phyloP scores from a whole-genome alignment of 1,140 invertebrate genomes.

The Nasonia giraulti region DNA sequence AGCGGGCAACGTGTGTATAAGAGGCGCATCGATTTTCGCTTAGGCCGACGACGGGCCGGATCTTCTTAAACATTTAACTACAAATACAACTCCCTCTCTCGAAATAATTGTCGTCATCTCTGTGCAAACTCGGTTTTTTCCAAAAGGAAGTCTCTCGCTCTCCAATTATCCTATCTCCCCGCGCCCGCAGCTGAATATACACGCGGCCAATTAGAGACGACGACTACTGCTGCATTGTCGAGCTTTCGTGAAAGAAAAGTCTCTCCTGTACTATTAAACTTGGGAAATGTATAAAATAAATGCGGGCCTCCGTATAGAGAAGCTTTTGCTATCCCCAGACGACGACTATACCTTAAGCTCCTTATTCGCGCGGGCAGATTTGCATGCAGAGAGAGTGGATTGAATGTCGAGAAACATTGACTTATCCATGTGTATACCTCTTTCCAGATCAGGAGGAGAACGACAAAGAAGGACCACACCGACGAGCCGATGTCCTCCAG shows the following conservation, averaged over 20 bases:
- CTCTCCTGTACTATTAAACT: constrained; percentile 14
- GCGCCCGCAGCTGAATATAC: neutral
- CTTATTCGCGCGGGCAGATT: constrained; percentile 11
- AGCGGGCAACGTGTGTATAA: neutral
- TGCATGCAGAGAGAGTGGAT: neutral
- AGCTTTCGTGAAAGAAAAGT: neutral
- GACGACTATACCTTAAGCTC: constrained; percentile 8
- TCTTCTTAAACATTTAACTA: neutral
- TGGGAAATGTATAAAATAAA: constrained; percentile 1
- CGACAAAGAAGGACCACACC: neutral
- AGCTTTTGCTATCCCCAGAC: no score
- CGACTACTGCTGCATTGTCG: neutral
- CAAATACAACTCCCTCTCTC: neutral
- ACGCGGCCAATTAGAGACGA: constrained; percentile 17
- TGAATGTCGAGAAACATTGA: neutral
- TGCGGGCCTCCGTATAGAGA: neutral
- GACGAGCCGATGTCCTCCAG: constrained; percentile 38
- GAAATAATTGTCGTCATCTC: no score
- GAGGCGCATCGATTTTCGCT: neutral
- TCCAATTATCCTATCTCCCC: no score
- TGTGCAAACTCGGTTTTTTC: no score
- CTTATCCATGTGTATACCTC: neutral
- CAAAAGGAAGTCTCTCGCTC: neutral
- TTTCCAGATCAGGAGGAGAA: neutral
- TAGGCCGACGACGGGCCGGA: neutral